Evolutionary conservation across 1,140 invertebrate genomes (phyloP).

Genomic region (Drosophila nebulosa): DNA sequence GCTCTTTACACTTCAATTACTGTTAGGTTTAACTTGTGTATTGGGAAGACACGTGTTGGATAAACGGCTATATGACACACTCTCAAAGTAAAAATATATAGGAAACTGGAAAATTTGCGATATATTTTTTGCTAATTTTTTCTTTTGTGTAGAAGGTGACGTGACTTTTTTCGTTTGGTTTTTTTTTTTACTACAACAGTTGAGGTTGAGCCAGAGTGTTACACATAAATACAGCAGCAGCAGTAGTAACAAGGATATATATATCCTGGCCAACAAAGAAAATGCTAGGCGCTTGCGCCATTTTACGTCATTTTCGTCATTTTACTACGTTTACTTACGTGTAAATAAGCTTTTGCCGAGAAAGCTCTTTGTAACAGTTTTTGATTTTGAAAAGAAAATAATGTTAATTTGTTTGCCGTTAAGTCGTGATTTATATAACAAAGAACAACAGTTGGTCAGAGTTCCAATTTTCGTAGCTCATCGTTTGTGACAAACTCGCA

Average conservation of each 20-base stretch:
- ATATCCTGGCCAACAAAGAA: conserved; percentile 30
- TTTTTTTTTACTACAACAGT: conserved; percentile 27
- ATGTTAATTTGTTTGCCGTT: not conserved
- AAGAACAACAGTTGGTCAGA: conserved; percentile 11
- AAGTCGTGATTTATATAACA: not conserved
- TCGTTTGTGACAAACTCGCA: conserved; percentile 58
- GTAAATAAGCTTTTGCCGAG: not conserved
- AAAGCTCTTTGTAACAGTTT: not conserved
- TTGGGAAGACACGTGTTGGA: not conserved
- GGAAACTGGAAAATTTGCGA: conserved; percentile 26
- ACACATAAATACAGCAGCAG: conserved; percentile 42
- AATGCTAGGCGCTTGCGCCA: not conserved
- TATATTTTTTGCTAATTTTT: conserved; percentile 16
- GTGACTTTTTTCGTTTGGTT: conserved; percentile 25
- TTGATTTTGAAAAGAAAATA: not conserved
- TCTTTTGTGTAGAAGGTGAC: conserved; percentile 32
- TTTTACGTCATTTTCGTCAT: not conserved
- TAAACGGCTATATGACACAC: not conserved
- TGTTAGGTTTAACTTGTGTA: not conserved
- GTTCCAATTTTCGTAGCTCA: conserved; percentile 37
- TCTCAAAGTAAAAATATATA: conserved; percentile 11
- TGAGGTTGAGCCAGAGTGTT: conserved; percentile 45
- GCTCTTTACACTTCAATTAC: not conserved
- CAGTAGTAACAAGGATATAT: conserved; percentile 28
- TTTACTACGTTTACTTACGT: not conserved